Conservation (phyloP, 2,113 vertebrate genomes). For the human region GRCh38 chr3:34399001-34399500, state of each 20-base stretch:
- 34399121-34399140: neutral
- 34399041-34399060: constrained; percentile 48
- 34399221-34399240: neutral
- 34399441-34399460: neutral
- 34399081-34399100: constrained; percentile 31
- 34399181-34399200: neutral
- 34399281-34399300: neutral
- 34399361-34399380: neutral
- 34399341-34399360: neutral
- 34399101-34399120: neutral
- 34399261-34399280: neutral
- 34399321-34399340: neutral
- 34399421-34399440: neutral
- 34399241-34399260: neutral
- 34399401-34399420: neutral
- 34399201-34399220: neutral
- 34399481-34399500: neutral
- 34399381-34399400: neutral
- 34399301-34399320: neutral
- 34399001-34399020: constrained; percentile 4
- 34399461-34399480: neutral
- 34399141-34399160: neutral
- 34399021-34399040: constrained; percentile 43
- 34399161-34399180: neutral
- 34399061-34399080: neutral